These are phyloP conservation scores for Morphnarchus princeps DNA, from an alignment of 2,113 vertebrate genomes.

Conservation along the genomic window DNA sequence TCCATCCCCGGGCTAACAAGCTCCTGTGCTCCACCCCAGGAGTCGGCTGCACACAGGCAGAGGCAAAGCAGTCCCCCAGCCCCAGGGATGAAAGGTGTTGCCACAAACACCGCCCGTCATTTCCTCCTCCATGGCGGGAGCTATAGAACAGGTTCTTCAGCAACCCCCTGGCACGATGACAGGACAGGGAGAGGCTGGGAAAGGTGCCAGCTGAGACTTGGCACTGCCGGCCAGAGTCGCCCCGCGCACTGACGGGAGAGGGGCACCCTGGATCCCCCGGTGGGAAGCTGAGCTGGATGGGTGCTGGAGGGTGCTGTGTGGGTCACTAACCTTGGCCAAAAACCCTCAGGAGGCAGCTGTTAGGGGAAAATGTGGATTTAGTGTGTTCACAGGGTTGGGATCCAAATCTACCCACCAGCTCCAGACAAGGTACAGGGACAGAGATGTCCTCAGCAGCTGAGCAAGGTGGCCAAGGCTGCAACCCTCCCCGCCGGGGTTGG, in stretches of 20 bases:
- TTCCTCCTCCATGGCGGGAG: not conserved
- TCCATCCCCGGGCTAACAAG: fast-evolving
- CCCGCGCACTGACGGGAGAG: fast-evolving
- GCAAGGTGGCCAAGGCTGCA: not conserved
- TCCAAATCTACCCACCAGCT: not conserved
- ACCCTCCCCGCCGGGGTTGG: fast-evolving
- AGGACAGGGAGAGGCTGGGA: not conserved
- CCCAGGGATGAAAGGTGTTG: not conserved
- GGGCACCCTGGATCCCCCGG: not conserved
- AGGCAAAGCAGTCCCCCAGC: not conserved
- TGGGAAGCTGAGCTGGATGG: not conserved
- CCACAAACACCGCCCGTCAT: not conserved
- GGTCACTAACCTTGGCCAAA: not conserved
- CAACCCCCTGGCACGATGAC: not conserved
- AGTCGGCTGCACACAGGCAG: not conserved
- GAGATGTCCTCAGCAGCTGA: not conserved
- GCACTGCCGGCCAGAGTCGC: fast-evolving
- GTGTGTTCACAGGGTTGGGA: not conserved
- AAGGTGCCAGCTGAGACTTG: not conserved
- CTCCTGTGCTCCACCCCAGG: fast-evolving
- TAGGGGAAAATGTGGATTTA: not conserved
- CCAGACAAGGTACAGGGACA: not conserved
- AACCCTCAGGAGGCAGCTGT: not conserved
- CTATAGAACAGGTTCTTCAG: constrained; percentile 46
- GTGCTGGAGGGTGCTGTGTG: not conserved